phyloP scores from a whole-genome alignment of 2,888 invertebrate genomes.

The Athripsodes cinereus region DNA sequence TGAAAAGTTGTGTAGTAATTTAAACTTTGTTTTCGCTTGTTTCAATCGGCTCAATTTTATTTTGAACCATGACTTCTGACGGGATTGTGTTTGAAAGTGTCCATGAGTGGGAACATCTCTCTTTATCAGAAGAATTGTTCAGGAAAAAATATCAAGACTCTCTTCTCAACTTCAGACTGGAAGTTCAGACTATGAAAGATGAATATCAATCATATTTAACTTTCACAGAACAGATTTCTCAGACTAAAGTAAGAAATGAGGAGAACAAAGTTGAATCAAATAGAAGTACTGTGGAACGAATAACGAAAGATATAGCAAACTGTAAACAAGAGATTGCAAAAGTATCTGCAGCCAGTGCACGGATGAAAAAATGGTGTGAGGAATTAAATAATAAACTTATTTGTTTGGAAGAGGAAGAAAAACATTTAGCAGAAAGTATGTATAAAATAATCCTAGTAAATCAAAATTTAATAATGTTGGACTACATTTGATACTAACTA shows the following conservation, averaged over 20 bases:
- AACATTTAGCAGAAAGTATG: slow-evolving; percentile 12
- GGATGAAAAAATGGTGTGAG: slow-evolving; percentile 11
- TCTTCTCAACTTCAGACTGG: slow-evolving; percentile 8
- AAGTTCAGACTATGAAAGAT: slow-evolving; percentile 10
- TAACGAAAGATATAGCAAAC: slow-evolving; percentile 4
- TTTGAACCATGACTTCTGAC: slow-evolving; percentile 11
- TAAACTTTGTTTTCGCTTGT: too few species aligned
- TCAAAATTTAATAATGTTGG: background rate
- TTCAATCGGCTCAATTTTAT: background rate
- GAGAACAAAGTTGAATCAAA: slow-evolving; percentile 4
- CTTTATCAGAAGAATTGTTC: slow-evolving; percentile 12
- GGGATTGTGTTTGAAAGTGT: slow-evolving; percentile 12
- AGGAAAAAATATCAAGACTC: slow-evolving; percentile 11
- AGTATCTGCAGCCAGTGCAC: background rate
- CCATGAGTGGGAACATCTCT: slow-evolving; percentile 12
- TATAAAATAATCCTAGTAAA: too few species aligned
- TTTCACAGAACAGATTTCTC: slow-evolving; percentile 7
- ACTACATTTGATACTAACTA: background rate
- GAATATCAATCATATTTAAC: slow-evolving; percentile 8
- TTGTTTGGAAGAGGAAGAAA: slow-evolving; percentile 2
- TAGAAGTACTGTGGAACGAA: slow-evolving; percentile 12
- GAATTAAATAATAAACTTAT: slow-evolving; percentile 5
- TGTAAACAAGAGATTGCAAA: slow-evolving; percentile 9
- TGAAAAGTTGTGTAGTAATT: too few species aligned
- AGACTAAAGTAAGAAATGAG: slow-evolving; percentile 11